Percentiles rank a stretch among this genome's conserved stretches.
Evolutionary conservation across 2,888 invertebrate genomes (phyloP).

Genomic region (Tipula helvola): DNA sequence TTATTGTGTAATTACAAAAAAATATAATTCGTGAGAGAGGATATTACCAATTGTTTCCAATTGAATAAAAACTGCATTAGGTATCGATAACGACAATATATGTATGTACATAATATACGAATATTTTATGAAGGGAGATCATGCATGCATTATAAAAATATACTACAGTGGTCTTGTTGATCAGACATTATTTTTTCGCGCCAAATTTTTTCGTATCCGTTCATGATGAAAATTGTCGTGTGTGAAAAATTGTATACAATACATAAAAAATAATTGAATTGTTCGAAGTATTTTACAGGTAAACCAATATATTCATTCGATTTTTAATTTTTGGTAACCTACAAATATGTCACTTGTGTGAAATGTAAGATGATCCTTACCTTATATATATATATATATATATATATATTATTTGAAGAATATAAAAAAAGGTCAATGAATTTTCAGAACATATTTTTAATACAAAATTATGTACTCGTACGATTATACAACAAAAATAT

Average conservation of each 20-base stretch:
- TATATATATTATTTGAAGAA: background rate
- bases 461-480: background rate
- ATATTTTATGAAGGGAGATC: background rate
- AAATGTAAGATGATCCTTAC: background rate
- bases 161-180: background rate
- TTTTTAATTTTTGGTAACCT: background rate
- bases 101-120: background rate
- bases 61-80: background rate
- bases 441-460: background rate
- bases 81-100: background rate
- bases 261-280: background rate
- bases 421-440: background rate
- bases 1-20: background rate
- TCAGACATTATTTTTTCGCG: background rate
- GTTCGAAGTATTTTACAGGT: background rate
- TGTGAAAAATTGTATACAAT: background rate
- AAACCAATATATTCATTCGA: background rate
- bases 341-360: background rate
- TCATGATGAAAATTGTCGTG: background rate
- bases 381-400: background rate
- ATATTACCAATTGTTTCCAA: background rate
- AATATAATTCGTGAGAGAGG: background rate
- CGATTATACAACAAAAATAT: background rate
- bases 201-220: background rate
- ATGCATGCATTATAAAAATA: background rate